Conservation (phyloP, 2,888 invertebrate species). For the Andrena haemorrhoa region DNA sequence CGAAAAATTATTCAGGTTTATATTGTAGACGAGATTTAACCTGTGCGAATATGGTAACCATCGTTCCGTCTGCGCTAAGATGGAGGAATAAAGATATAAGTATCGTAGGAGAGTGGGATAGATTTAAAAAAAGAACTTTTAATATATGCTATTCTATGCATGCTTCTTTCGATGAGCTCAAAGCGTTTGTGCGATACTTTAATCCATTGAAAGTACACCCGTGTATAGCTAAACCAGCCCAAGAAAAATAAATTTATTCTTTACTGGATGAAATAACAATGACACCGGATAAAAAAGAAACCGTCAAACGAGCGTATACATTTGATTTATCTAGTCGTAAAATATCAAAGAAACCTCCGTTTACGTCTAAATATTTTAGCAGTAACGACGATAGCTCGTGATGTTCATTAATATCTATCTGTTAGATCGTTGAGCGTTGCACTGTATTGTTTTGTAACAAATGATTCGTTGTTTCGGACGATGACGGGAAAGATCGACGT, state of each 20-base stretch:
- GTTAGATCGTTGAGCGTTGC: conserved; percentile 26
- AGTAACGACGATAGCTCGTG: conserved; percentile 67
- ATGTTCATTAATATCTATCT: conserved; percentile 44
- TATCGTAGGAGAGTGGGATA: conserved; percentile 76
- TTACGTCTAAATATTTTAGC: conserved; percentile 64
- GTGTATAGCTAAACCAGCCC: conserved; percentile 85
- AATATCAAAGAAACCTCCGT: conserved; percentile 31
- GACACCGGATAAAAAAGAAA: conserved; percentile 1
- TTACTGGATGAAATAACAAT: conserved; percentile 62
- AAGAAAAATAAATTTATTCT: conserved; percentile 48
- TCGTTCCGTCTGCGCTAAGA: conserved; percentile 89
- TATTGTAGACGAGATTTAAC: conserved; percentile 74
- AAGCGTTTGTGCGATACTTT: conserved; percentile 89
- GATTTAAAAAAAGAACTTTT: conserved; percentile 73
- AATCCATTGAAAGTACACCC: conserved; percentile 87
- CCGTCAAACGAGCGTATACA: conserved; percentile 31
- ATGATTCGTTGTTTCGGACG: too few relatives aligned
- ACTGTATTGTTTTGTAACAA: conserved; percentile 22
- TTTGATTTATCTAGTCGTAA: conserved; percentile 56
- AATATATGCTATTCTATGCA: conserved; percentile 91
- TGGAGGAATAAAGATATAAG: conserved; percentile 85
- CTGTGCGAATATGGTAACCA: conserved; percentile 83
- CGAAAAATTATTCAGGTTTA: conserved; percentile 65
- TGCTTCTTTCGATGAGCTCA: conserved; percentile 90
- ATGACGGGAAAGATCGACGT: too few relatives aligned